Evolutionary conservation across 2,888 invertebrate species (phyloP).

Genomic region (Tanypteryx hageni): DNA sequence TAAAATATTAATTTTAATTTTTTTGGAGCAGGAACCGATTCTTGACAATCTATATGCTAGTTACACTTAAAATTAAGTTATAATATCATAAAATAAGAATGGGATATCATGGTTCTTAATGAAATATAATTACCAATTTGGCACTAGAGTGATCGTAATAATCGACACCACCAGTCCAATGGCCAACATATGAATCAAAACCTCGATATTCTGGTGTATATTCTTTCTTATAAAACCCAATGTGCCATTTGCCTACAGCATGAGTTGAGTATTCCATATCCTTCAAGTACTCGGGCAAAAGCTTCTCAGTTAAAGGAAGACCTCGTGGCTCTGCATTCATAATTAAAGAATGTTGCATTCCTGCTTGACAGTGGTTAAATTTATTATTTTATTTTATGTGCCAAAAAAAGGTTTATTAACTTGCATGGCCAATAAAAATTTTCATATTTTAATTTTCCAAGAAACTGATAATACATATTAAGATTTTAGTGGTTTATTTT

Average conservation of each 20-base stretch:
- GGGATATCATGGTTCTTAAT: not conserved
- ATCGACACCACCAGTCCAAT: conserved; percentile 86
- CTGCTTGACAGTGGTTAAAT: conserved; percentile 72
- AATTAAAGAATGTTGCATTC: conserved; percentile 85
- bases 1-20: too few relatives aligned
- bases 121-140: conserved; percentile 73
- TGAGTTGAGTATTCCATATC: conserved; percentile 86
- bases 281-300: conserved; percentile 84
- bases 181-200: conserved; percentile 88
- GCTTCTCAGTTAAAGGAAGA: conserved; percentile 81
- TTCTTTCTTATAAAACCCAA: conserved; percentile 85
- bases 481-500: not conserved
- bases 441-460: not conserved
- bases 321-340: conserved; percentile 83
- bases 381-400: not conserved
- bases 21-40: too few relatives aligned
- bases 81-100: too few relatives aligned
- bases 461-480: not conserved
- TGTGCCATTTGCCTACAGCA: conserved; percentile 94
- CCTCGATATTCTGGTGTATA: conserved; percentile 86
- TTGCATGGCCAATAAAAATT: too few relatives aligned
- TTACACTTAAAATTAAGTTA: too few relatives aligned
- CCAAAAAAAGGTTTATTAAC: not conserved
- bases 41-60: too few relatives aligned
- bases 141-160: conserved; percentile 82